Evolutionary conservation across 1,140 invertebrate genomes (phyloP).

Genomic region (Hestina assimilis): DNA sequence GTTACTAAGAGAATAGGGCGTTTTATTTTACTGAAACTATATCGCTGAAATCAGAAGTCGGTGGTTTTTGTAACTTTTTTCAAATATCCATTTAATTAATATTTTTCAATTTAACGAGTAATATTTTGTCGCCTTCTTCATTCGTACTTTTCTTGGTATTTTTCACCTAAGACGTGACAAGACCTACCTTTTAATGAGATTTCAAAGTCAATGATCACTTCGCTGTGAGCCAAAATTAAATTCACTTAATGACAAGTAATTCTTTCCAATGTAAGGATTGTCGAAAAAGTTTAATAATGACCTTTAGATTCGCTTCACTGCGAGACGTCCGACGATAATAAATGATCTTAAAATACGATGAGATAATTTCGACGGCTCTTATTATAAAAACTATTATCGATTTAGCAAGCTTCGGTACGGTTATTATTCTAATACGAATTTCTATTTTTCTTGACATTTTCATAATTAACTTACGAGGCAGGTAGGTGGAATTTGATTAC

Average conservation of each 20-base stretch:
- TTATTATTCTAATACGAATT: slow-evolving; percentile 48
- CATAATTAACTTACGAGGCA: slow-evolving; percentile 10
- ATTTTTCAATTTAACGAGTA: too few relatives aligned
- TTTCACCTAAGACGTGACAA: too few relatives aligned
- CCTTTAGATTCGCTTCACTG: slow-evolving; percentile 57
- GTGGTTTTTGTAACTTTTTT: too few relatives aligned
- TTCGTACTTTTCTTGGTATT: too few relatives aligned
- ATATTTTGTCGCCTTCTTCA: too few relatives aligned
- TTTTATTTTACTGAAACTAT: too few relatives aligned
- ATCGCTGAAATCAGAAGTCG: too few relatives aligned
- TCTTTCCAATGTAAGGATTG: slow-evolving; percentile 7
- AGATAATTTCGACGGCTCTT: slow-evolving; percentile 45
- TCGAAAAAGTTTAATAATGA: slow-evolving; percentile 29
- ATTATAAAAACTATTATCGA: slow-evolving; percentile 72
- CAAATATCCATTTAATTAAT: too few relatives aligned
- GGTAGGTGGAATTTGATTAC: slow-evolving; percentile 6
- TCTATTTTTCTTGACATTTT: slow-evolving; percentile 15
- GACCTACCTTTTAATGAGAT: too few relatives aligned
- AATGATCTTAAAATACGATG: slow-evolving; percentile 62
- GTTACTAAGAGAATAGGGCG: too few relatives aligned
- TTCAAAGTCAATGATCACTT: too few relatives aligned
- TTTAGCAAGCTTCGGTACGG: slow-evolving; percentile 67
- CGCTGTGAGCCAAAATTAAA: too few relatives aligned
- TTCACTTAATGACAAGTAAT: slow-evolving; percentile 9
- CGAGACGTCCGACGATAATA: slow-evolving; percentile 55